These are phyloP conservation scores for Epicampocera succincta DNA, from an alignment of 2,888 invertebrate species.

Conservation along the genomic window DNA sequence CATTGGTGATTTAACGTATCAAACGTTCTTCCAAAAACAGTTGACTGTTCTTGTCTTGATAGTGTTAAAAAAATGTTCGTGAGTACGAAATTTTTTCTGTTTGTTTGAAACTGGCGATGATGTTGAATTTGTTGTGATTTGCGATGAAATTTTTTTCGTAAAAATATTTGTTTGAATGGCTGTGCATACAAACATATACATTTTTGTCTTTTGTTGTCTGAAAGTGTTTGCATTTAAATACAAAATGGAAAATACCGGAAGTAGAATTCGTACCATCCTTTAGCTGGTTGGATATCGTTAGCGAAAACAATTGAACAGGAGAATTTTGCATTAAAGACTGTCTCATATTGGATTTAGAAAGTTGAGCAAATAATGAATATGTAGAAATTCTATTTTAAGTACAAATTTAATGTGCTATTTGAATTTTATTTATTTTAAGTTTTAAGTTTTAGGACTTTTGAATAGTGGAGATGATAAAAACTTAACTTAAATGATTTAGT, in stretches of 20 bases:
- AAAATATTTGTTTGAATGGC: constrained; percentile 30
- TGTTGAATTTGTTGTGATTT: constrained; percentile 52
- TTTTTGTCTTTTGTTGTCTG: constrained; percentile 34
- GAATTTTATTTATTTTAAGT: too few relatives aligned
- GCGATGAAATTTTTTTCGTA: constrained; percentile 23
- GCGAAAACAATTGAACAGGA: background rate
- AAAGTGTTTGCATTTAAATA: constrained; percentile 44
- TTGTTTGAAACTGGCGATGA: constrained; percentile 19
- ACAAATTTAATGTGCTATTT: too few relatives aligned
- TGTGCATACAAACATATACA: constrained; percentile 10
- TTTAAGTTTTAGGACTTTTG: too few relatives aligned
- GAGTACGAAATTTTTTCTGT: constrained; percentile 12
- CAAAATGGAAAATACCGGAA: constrained; percentile 37
- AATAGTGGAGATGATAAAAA: too few relatives aligned
- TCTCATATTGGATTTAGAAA: too few relatives aligned
- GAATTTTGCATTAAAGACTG: too few relatives aligned
- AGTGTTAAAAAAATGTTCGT: background rate
- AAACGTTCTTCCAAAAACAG: background rate
- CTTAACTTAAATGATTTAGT: too few relatives aligned
- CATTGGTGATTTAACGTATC: too few relatives aligned
- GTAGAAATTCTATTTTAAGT: too few relatives aligned
- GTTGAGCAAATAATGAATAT: too few relatives aligned
- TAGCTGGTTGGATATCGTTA: constrained; percentile 3
- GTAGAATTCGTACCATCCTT: background rate
- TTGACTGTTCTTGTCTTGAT: background rate